Percentiles rank a stretch among this genome's conserved stretches.
Conservation (phyloP, 92 coral and sea anemone genomes). For the Porites lobata region DNA sequence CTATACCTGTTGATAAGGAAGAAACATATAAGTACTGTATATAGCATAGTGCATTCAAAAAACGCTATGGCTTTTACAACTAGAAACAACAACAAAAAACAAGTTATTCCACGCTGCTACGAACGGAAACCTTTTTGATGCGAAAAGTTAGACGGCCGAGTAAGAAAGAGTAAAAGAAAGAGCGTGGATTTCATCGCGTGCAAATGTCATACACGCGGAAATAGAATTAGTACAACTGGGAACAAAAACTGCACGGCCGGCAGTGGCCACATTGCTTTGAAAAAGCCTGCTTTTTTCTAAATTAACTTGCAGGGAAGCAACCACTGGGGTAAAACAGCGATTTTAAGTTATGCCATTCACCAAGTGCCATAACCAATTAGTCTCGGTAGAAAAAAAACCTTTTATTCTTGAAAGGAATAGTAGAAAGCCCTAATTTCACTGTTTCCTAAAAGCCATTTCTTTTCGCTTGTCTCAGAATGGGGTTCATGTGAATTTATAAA, state of each 20-base stretch:
- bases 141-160: neutral
- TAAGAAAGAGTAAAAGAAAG: neutral
- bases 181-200: neutral
- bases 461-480: neutral
- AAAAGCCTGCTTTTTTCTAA: neutral
- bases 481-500: neutral
- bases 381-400: neutral
- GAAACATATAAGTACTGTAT: neutral
- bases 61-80: neutral
- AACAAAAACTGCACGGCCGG: no score
- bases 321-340: no score
- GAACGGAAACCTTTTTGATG: neutral
- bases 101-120: neutral
- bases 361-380: no score
- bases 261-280: no score
- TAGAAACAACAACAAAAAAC: neutral
- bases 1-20: slow-evolving; percentile 77
- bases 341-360: no score
- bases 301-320: no score
- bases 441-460: neutral
- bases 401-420: no score
- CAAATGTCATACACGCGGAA: no score
- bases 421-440: neutral
- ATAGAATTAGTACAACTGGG: no score
- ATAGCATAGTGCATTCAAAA: no score